Conservation (phyloP, 2,888 invertebrate species). For the Polietes domitor region DNA sequence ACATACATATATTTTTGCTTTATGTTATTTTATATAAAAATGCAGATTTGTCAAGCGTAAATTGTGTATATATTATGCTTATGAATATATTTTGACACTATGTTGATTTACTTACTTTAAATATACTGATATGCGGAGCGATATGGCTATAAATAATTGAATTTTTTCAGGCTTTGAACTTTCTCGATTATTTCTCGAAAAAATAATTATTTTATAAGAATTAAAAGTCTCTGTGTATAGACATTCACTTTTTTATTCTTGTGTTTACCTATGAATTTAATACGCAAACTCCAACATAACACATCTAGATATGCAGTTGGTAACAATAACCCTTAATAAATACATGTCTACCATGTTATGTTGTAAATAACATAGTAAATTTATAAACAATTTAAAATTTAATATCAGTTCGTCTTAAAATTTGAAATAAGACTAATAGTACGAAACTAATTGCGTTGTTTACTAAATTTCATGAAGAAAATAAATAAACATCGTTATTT, state of each 20-base stretch:
- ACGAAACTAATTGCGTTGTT: too few species aligned
- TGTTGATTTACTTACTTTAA: not conserved
- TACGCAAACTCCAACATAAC: not conserved
- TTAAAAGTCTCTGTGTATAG: not conserved
- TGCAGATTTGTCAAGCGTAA: too few species aligned
- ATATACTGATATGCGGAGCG: slow-evolving; percentile 2
- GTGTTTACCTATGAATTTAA: not conserved
- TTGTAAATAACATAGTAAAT: not conserved
- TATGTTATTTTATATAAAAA: too few species aligned
- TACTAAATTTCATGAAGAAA: too few species aligned
- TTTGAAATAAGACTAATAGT: too few species aligned
- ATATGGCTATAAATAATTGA: not conserved
- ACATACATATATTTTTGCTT: too few species aligned
- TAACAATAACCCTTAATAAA: not conserved
- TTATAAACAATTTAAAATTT: not conserved
- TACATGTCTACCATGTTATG: not conserved
- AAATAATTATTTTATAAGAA: not conserved
- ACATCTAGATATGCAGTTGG: not conserved
- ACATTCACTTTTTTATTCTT: not conserved
- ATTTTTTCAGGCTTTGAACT: too few species aligned
- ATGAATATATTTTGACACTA: too few species aligned
- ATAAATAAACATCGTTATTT: too few species aligned
- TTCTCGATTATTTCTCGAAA: not conserved
- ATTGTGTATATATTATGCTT: too few species aligned
- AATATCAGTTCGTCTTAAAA: too few species aligned